Conservation (phyloP, 2,888 invertebrate genomes). For the Eudasyphora cyanicolor region DNA sequence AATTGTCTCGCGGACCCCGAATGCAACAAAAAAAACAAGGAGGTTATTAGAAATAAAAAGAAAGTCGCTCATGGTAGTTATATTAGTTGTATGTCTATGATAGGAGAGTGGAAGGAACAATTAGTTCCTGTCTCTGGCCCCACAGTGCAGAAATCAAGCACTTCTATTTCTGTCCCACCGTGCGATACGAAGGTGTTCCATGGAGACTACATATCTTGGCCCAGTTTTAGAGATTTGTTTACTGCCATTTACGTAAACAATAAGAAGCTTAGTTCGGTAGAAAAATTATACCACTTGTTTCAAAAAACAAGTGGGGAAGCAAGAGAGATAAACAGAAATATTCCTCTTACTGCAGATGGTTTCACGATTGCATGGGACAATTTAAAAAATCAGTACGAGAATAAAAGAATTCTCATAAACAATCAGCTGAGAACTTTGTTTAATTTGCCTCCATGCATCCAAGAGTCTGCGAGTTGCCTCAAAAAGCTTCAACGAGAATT, state of each 20-base stretch:
- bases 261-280: background rate
- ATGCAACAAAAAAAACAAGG: background rate
- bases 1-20: background rate
- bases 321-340: background rate
- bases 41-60: too few relatives aligned
- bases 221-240: background rate
- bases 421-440: too few relatives aligned
- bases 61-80: background rate
- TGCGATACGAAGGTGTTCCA: conserved; percentile 25
- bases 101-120: background rate
- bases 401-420: too few relatives aligned
- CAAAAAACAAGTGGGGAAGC: background rate
- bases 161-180: background rate
- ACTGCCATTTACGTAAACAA: too few relatives aligned
- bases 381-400: too few relatives aligned
- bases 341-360: background rate
- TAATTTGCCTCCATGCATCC: too few relatives aligned
- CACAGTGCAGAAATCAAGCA: background rate
- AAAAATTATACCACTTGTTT: too few relatives aligned
- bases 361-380: too few relatives aligned
- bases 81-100: background rate
- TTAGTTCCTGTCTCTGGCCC: background rate
- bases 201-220: background rate
- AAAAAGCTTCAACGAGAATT: conserved; percentile 3
- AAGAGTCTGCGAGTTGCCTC: too few relatives aligned